Evolutionary conservation across 2,888 invertebrate species (phyloP).

Genomic region (Brenthis ino): DNA sequence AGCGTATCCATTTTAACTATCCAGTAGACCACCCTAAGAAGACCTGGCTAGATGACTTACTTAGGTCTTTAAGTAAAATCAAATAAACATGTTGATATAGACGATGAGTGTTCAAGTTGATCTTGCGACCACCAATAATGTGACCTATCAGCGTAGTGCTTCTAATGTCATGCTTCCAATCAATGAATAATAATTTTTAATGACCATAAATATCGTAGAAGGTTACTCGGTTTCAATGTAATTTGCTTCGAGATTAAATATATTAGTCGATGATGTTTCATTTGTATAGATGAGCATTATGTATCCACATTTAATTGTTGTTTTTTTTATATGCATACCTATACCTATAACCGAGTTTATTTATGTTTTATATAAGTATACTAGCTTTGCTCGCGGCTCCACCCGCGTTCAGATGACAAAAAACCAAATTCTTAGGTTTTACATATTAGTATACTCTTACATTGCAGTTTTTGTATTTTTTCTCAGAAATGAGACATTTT

Average conservation of each 20-base stretch:
- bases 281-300: too few relatives aligned
- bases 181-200: slow-evolving; percentile 3
- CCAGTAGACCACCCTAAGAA: slow-evolving; percentile 31
- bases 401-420: too few relatives aligned
- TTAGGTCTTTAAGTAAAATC: slow-evolving; percentile 14
- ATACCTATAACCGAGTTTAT: too few relatives aligned
- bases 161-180: not conserved
- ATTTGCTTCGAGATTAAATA: slow-evolving; percentile 2
- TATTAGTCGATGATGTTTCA: too few relatives aligned
- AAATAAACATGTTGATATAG: slow-evolving; percentile 24
- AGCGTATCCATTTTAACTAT: slow-evolving; percentile 51
- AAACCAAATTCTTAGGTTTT: too few relatives aligned
- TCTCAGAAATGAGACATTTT: too few relatives aligned
- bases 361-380: too few relatives aligned
- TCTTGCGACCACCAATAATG: slow-evolving; percentile 1
- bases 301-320: too few relatives aligned
- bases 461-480: too few relatives aligned
- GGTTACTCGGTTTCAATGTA: slow-evolving; percentile 2
- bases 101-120: slow-evolving; percentile 10
- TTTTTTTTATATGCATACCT: too few relatives aligned
- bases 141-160: not conserved
- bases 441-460: too few relatives aligned
- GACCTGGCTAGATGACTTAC: slow-evolving; percentile 30
- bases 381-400: too few relatives aligned
- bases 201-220: slow-evolving; percentile 7